Evolutionary conservation across 2,113 vertebrate species (phyloP).

Genomic region (Orthochromis indermauri): DNA sequence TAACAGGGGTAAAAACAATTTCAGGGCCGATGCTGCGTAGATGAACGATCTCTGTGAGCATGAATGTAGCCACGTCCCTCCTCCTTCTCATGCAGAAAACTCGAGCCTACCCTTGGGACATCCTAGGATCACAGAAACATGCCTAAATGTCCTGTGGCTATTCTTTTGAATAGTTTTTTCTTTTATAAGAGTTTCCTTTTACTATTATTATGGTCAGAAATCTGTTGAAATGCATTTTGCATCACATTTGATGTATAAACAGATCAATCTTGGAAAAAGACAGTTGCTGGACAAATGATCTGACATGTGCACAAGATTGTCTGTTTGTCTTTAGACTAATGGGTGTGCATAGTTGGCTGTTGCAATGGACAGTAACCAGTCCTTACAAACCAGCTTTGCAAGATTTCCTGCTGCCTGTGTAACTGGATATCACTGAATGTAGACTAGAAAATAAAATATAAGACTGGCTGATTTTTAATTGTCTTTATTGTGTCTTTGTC

Average conservation of each 20-base stretch:
- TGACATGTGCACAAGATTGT: neutral
- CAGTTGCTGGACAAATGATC: neutral
- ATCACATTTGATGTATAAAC: neutral
- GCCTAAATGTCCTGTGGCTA: neutral
- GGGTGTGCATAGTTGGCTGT: neutral
- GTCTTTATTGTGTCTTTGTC: neutral
- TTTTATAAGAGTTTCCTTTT: neutral
- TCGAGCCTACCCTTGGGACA: neutral
- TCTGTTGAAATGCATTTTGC: neutral
- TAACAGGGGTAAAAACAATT: neutral
- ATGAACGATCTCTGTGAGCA: conserved; percentile 56
- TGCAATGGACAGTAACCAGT: neutral
- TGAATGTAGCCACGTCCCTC: conserved; percentile 36
- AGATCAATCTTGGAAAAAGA: neutral
- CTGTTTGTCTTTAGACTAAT: neutral
- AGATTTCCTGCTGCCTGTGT: neutral
- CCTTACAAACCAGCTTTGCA: neutral
- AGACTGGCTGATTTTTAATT: neutral
- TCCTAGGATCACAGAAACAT: neutral
- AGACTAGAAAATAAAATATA: neutral
- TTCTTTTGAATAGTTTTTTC: neutral
- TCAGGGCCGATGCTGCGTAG: conserved; percentile 59
- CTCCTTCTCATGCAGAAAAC: conserved; percentile 8
- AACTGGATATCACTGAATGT: neutral
- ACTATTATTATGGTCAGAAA: neutral